Conservation (phyloP, 2,888 invertebrate species). For the Himalopsyche kuldschensis region DNA sequence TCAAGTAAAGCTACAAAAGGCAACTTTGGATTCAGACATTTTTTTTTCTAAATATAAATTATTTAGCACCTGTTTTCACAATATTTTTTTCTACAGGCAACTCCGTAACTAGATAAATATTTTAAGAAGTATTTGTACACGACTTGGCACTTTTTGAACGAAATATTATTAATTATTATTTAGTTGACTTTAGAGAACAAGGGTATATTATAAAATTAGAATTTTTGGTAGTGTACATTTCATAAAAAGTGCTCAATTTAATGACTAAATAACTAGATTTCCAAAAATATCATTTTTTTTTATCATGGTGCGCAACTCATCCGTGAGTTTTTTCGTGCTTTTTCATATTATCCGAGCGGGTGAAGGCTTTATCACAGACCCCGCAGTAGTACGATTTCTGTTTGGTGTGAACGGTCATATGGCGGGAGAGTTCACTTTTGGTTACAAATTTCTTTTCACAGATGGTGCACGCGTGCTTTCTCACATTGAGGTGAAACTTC, state of each 20-base stretch:
- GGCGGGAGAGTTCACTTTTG: conserved; percentile 59
- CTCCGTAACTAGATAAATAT: conserved; percentile 35
- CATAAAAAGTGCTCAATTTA: conserved; percentile 30
- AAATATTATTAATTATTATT: conserved; percentile 29
- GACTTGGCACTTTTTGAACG: conserved; percentile 39
- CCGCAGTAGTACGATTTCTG: conserved; percentile 60
- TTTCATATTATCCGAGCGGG: conserved; percentile 60
- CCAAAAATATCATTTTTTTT: conserved; percentile 11
- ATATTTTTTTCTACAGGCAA: conserved; percentile 30
- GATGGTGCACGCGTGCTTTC: conserved; percentile 58
- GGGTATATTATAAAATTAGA: conserved; percentile 28
- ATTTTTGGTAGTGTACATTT: conserved; percentile 36
- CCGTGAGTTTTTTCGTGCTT: conserved; percentile 62
- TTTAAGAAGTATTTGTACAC: conserved; percentile 38
- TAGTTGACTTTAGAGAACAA: conserved; percentile 16
- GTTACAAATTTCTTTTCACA: conserved; percentile 61
- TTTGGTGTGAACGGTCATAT: conserved; percentile 60
- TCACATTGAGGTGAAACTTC: conserved; percentile 59
- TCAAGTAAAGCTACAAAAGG: conserved; percentile 56
- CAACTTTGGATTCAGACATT: conserved; percentile 59
- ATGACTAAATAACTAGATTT: conserved; percentile 25
- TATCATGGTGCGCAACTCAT: conserved; percentile 41
- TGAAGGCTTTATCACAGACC: conserved; percentile 59
- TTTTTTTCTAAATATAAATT: conserved; percentile 47
- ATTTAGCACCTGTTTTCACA: conserved; percentile 52